Conservation (phyloP, 2,888 invertebrate species). For the Philonicus albiceps region DNA sequence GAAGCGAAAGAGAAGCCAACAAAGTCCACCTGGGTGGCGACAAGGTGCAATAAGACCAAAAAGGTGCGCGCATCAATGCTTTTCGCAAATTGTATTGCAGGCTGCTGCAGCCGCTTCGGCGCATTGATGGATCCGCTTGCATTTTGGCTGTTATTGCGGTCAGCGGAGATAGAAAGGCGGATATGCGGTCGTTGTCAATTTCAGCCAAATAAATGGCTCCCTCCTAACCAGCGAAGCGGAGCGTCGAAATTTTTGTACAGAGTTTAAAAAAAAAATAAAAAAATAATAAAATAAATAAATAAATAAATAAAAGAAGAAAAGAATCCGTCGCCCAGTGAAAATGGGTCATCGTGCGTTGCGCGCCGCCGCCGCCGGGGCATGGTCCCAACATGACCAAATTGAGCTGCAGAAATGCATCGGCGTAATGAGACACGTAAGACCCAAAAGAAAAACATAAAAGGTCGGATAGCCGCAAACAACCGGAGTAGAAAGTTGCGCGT, state of each 20-base stretch:
- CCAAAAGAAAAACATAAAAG: background rate
- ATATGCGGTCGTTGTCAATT: constrained; percentile 16
- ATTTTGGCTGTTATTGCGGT: constrained; percentile 21
- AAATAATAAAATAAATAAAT: no score
- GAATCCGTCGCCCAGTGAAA: background rate
- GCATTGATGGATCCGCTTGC: background rate
- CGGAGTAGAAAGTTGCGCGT: constrained; percentile 36
- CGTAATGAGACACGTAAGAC: background rate
- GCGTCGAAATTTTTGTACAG: background rate
- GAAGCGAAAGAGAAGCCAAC: background rate
- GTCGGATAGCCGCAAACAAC: background rate
- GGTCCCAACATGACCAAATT: constrained; percentile 31
- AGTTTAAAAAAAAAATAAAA: background rate
- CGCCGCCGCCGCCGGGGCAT: constrained; percentile 3
- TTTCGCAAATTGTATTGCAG: background rate
- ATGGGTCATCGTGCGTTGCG: constrained; percentile 27
- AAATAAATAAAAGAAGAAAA: no score
- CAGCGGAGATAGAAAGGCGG: constrained; percentile 34
- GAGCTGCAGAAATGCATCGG: constrained; percentile 27
- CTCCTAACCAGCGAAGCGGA: background rate
- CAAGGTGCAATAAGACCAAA: background rate
- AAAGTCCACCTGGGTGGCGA: background rate
- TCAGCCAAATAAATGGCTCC: constrained; percentile 32
- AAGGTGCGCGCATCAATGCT: background rate
- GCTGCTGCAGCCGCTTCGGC: background rate